Evolutionary conservation across 1,140 invertebrate genomes (phyloP).

Genomic region (Grapholita molesta): DNA sequence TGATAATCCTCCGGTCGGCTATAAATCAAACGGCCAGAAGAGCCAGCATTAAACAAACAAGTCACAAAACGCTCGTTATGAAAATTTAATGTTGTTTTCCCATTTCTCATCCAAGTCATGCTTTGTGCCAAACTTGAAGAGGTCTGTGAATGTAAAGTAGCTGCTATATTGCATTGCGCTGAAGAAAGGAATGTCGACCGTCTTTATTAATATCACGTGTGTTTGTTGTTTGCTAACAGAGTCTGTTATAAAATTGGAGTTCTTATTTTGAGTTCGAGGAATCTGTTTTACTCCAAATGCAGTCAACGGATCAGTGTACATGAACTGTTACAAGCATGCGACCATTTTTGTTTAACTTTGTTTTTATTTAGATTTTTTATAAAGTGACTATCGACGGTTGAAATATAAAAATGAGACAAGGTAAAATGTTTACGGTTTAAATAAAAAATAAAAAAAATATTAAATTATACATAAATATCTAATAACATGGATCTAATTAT

Average conservation of each 20-base stretch:
- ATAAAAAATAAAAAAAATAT: no score
- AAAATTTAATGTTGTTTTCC: constrained; percentile 9
- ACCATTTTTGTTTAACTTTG: no score
- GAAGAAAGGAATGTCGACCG: neutral
- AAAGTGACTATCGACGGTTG: no score
- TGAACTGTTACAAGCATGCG: no score
- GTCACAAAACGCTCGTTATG: constrained; percentile 5
- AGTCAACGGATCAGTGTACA: no score
- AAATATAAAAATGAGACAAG: no score
- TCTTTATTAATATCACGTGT: neutral
- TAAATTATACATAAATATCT: no score
- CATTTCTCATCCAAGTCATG: constrained; percentile 13
- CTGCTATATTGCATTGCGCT: constrained; percentile 1
- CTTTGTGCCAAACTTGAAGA: constrained; percentile 13
- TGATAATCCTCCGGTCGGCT: no score
- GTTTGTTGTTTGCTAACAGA: neutral
- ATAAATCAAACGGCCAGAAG: neutral
- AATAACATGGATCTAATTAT: no score
- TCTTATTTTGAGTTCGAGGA: neutral
- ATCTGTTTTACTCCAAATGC: no score
- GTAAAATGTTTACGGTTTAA: no score
- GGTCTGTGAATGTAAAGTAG: constrained; percentile 12
- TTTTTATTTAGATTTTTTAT: no score
- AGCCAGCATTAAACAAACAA: neutral
- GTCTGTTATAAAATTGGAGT: neutral